Conservation (phyloP, 2,113 vertebrate species). For the Chlorodrepanis virens region DNA sequence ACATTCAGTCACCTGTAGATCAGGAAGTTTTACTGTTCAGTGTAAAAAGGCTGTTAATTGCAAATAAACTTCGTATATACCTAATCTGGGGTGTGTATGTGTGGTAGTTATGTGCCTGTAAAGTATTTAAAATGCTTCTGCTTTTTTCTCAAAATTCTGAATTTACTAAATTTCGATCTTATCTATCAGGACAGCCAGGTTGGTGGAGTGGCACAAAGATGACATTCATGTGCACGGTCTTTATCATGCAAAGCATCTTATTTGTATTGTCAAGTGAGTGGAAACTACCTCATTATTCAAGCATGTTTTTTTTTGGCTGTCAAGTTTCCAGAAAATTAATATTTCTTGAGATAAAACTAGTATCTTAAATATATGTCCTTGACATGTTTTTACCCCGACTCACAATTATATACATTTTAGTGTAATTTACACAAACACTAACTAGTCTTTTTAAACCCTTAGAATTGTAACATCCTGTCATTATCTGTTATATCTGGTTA, state of each 20-base stretch:
- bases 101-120: not conserved
- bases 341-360: not conserved
- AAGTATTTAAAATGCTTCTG: not conserved
- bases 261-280: not conserved
- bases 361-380: not conserved
- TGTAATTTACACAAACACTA: not conserved
- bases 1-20: not conserved
- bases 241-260: not conserved
- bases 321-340: not conserved
- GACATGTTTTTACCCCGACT: not conserved
- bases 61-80: not conserved
- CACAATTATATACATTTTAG: not conserved
- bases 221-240: not conserved
- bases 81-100: fast-evolving
- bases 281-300: not conserved
- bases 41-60: not conserved
- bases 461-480: not conserved
- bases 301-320: not conserved
- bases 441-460: not conserved
- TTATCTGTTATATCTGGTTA: not conserved
- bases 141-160: not conserved
- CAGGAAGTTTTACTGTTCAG: not conserved
- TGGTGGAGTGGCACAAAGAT: not conserved
- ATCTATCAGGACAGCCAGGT: not conserved
- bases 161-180: not conserved